Evolutionary conservation across 2,888 invertebrate genomes (phyloP).

Genomic region (Cryptus viduatorius): DNA sequence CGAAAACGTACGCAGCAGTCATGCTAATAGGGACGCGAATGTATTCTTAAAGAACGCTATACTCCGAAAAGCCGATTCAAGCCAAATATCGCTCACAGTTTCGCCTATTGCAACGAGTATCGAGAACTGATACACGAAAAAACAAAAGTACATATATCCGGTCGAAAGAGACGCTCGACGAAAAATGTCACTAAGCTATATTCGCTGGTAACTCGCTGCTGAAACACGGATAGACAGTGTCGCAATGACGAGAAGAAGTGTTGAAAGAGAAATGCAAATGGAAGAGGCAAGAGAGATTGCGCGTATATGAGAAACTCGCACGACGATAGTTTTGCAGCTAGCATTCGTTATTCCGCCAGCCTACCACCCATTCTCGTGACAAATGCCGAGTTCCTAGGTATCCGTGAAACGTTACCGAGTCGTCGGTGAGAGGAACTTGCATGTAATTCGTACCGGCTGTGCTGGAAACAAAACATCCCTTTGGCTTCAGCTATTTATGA

Average conservation of each 20-base stretch:
- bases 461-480: constrained; percentile 59
- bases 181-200: not conserved
- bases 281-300: constrained; percentile 34
- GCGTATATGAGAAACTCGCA: constrained; percentile 33
- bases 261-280: not conserved
- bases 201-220: not conserved
- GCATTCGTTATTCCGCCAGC: constrained; percentile 33
- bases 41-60: not conserved
- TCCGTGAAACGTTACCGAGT: constrained; percentile 69
- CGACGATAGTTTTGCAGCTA: not conserved
- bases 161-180: not conserved
- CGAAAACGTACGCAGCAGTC: not conserved
- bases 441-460: not conserved
- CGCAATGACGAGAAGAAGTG: not conserved
- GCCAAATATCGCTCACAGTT: not conserved
- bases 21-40: not conserved
- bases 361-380: constrained; percentile 74
- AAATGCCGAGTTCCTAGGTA: constrained; percentile 77
- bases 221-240: not conserved
- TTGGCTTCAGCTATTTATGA: constrained; percentile 67
- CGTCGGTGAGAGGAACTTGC: constrained; percentile 62
- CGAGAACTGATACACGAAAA: not conserved
- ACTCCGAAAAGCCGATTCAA: not conserved
- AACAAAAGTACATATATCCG: not conserved
- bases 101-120: not conserved